Conservation (phyloP, 1,140 invertebrate genomes). For the Nymphalis io region DNA sequence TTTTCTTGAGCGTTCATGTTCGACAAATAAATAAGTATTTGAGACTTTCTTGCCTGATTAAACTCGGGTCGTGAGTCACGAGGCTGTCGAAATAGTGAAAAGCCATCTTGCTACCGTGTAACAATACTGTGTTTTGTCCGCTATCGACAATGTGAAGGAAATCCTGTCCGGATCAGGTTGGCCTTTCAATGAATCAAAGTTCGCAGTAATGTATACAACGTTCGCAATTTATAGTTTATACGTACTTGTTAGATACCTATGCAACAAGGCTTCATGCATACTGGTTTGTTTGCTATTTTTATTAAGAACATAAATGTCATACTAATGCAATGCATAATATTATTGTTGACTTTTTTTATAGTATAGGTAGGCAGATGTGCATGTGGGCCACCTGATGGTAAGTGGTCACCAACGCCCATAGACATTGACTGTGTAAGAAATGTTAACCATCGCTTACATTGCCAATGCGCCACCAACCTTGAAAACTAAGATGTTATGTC, state of each 20-base stretch:
- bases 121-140: slow-evolving; percentile 53
- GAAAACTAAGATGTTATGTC: no score
- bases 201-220: slow-evolving; percentile 18
- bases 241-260: background rate
- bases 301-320: background rate
- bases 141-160: slow-evolving; percentile 37
- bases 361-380: no score
- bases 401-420: no score
- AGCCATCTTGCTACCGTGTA: slow-evolving; percentile 65
- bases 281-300: background rate
- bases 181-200: slow-evolving; percentile 38
- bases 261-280: background rate
- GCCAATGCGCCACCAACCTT: no score
- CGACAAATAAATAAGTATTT: slow-evolving; percentile 70
- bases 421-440: no score
- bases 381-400: no score
- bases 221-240: slow-evolving; percentile 23
- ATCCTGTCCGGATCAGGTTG: slow-evolving; percentile 39
- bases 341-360: no score
- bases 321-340: no score
- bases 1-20: slow-evolving; percentile 46
- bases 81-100: slow-evolving; percentile 58
- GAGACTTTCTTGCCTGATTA: slow-evolving; percentile 67
- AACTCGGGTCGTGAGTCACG: slow-evolving; percentile 72
- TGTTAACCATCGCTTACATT: no score